Percentiles rank a stretch among this genome's conserved stretches.
Evolutionary conservation across 2,888 invertebrate genomes (phyloP).

Genomic region (Operophtera brumata): DNA sequence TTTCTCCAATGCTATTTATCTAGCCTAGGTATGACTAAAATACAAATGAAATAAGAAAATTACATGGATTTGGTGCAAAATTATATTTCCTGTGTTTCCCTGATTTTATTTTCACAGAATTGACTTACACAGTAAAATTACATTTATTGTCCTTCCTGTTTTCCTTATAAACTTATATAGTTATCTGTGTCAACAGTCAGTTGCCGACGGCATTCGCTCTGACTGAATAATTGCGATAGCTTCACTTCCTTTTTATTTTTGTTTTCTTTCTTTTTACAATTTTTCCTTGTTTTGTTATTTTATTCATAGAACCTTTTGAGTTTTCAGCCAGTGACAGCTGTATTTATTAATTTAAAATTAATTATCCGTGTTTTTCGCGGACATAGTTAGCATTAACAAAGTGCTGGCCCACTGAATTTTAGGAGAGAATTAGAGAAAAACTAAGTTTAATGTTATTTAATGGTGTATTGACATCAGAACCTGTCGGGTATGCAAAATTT

Average conservation of each 20-base stretch:
- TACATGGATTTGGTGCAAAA: background rate
- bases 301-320: background rate
- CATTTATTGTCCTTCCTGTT: constrained; percentile 14
- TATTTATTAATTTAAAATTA: background rate
- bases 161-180: constrained; percentile 27
- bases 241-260: constrained; percentile 34
- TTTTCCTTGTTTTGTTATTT: constrained; percentile 40
- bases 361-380: too few species aligned
- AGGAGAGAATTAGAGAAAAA: too few species aligned
- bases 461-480: too few species aligned
- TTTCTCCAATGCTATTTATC: too few species aligned
- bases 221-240: constrained; percentile 41
- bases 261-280: constrained; percentile 33
- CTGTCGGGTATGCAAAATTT: too few species aligned
- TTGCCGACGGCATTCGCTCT: constrained; percentile 49
- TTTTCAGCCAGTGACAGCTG: background rate
- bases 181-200: constrained; percentile 3
- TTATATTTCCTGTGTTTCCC: constrained; percentile 1
- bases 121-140: constrained; percentile 10
- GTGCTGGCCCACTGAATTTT: too few species aligned
- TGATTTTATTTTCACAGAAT: constrained; percentile 2
- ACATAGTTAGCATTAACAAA: too few species aligned
- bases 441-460: too few species aligned
- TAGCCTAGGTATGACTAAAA: too few species aligned
- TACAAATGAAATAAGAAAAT: too few species aligned